These are phyloP conservation scores for Erpobdella octoculata DNA, from an alignment of 2,888 invertebrate genomes.

Conservation along the genomic window DNA sequence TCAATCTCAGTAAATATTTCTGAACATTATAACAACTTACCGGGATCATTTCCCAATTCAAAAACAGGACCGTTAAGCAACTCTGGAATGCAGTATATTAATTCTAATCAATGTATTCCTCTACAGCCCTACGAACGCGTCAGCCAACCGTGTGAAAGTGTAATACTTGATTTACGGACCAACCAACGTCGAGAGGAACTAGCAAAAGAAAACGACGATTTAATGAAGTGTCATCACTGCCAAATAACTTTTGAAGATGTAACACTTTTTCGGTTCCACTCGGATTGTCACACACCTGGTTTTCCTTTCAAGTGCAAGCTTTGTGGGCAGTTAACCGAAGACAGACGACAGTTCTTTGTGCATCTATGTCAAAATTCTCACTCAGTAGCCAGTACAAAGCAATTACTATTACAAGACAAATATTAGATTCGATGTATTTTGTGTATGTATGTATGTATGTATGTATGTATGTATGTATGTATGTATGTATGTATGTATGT, in stretches of 20 bases:
- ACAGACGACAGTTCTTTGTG: conserved; percentile 10
- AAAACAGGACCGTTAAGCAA: no score
- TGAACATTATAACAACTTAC: no score
- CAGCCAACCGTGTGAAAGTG: neutral
- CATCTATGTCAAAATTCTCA: conserved; percentile 11
- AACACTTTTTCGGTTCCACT: conserved; percentile 18
- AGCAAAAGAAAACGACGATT: neutral
- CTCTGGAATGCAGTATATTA: no score
- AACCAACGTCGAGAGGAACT: neutral
- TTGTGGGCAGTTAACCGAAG: conserved; percentile 17
- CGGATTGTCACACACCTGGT: conserved; percentile 13
- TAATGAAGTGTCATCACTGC: neutral
- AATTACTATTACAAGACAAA: neutral
- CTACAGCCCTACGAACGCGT: no score
- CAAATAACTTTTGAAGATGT: conserved; percentile 15
- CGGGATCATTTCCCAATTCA: no score
- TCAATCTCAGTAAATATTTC: no score
- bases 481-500: conserved; percentile 12
- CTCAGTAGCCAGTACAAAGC: neutral
- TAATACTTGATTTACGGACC: neutral
- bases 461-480: conserved; percentile 13
- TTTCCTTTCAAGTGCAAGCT: conserved; percentile 21
- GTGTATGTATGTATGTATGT: conserved; percentile 8
- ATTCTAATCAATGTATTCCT: no score
- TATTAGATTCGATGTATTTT: neutral